Evolutionary conservation across 1,140 invertebrate genomes (phyloP), one percentile per base, ranked within the genome.

Genomic region (Platyura marginata): DNA sequence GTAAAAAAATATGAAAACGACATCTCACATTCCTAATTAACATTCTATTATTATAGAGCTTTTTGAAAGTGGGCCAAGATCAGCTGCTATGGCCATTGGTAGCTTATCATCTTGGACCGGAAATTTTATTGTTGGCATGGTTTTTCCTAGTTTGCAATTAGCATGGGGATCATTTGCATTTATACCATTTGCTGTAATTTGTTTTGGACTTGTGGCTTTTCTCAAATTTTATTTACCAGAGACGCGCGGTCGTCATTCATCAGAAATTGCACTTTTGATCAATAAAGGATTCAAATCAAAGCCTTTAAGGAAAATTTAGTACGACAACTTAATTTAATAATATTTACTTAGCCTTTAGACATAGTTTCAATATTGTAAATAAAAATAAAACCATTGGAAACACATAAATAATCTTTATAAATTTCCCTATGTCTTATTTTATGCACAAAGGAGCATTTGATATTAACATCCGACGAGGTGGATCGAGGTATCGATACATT

Each of bases 101-200:
- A 88, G 86, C 44, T 69, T 90, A 48, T 73, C 77, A 22, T 95
- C 93, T 60, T 94, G 90, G 90, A 69, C 72, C 2, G 82, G 80
- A 21, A 94, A 92, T 62, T 91, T 94, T 56, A 52, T 85, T 15
- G 78, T 93, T 45, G 87, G 80, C 21, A 77, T 89, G 66, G 64
- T 69, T 18, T 88, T 91, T 65, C 80, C 77, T n/a, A 59, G 62
- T 2, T 54, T 89, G 41, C 68, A 78, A 47, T 57, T 50, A 9
- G 41, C 54, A n/a, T 69, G 84, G 37, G 77, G 77, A 3, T 56
- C 79, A 13, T 75, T 71, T 46, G 76, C 75, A 2, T 87, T 85
- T 53, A 57, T 83, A 11, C 63, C 83, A 34, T 87, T 86, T 62
- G 68, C 72, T 2, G 48, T 55, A 0, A 61, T 68, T 37, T 77